Evolutionary conservation across 2,797 vertebrate genomes (phyloP).

Genomic region (Characodon lateralis): DNA sequence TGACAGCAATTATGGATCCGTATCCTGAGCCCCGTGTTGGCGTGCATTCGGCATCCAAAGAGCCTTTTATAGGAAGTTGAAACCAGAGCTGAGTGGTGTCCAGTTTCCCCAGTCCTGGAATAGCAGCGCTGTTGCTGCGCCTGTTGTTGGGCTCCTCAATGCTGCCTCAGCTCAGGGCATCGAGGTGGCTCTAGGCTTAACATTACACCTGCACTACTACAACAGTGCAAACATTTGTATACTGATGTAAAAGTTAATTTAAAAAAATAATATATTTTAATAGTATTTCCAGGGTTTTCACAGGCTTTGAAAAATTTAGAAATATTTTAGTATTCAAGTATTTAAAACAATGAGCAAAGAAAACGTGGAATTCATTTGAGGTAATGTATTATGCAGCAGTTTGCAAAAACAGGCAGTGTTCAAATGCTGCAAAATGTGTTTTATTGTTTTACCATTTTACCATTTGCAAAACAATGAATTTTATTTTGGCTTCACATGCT

Average conservation of each 20-base stretch:
- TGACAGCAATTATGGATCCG: constrained; percentile 41
- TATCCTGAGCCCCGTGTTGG: constrained; percentile 29
- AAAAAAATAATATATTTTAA: too few relatives aligned
- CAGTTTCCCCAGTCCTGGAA: constrained; percentile 71
- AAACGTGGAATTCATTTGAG: not conserved
- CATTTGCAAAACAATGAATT: not conserved
- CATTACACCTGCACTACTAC: constrained; percentile 20
- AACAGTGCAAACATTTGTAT: not conserved
- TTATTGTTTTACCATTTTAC: not conserved
- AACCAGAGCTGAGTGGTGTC: constrained; percentile 68
- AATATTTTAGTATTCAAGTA: not conserved
- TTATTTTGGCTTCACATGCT: not conserved
- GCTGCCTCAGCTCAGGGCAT: constrained; percentile 24
- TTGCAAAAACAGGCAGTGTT: not conserved
- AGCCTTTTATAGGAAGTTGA: constrained; percentile 75
- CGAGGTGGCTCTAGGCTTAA: constrained; percentile 16
- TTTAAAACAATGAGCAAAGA: not conserved
- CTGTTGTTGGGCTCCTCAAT: constrained; percentile 59
- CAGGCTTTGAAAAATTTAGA: not conserved
- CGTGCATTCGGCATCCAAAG: constrained; percentile 61
- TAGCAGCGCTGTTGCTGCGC: constrained; percentile 72
- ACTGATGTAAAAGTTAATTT: not conserved
- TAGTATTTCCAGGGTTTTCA: not conserved
- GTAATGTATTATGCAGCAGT: not conserved
- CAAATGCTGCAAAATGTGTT: not conserved